Evolutionary conservation across 2,888 invertebrate species (phyloP).

Genomic region (Embidobia sp.): DNA sequence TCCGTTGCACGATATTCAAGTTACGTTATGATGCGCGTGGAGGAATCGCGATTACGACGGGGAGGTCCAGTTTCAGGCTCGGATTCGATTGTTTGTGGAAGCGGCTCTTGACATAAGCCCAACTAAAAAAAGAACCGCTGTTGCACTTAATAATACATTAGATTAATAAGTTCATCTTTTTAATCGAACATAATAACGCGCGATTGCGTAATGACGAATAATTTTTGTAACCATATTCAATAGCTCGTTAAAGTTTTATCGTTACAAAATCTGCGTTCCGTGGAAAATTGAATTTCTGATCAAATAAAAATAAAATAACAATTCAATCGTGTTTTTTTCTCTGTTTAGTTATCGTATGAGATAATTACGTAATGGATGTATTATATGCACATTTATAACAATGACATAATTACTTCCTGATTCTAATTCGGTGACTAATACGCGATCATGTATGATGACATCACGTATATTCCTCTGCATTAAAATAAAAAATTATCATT

Average conservation of each 20-base stretch:
- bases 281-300: constrained; percentile 35
- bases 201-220: constrained; percentile 16
- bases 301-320: constrained; percentile 45
- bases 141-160: constrained; percentile 21
- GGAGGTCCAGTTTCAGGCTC: constrained; percentile 28
- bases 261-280: constrained; percentile 11
- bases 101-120: not conserved
- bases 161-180: constrained; percentile 1
- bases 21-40: no score
- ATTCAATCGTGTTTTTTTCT: constrained; percentile 36
- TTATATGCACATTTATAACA: constrained; percentile 43
- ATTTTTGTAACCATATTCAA: constrained; percentile 26
- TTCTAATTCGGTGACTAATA: constrained; percentile 57
- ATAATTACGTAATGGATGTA: constrained; percentile 36
- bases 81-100: not conserved
- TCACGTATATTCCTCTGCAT: constrained; percentile 24
- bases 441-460: constrained; percentile 8
- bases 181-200: constrained; percentile 6
- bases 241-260: constrained; percentile 36
- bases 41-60: not conserved
- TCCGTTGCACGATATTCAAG: no score
- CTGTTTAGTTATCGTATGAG: constrained; percentile 6
- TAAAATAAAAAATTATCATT: not conserved
- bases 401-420: constrained; percentile 59
- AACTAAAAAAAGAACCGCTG: not conserved